These are phyloP conservation scores for Aethes cnicana DNA, from an alignment of 2,888 invertebrate species.

Conservation along the genomic window DNA sequence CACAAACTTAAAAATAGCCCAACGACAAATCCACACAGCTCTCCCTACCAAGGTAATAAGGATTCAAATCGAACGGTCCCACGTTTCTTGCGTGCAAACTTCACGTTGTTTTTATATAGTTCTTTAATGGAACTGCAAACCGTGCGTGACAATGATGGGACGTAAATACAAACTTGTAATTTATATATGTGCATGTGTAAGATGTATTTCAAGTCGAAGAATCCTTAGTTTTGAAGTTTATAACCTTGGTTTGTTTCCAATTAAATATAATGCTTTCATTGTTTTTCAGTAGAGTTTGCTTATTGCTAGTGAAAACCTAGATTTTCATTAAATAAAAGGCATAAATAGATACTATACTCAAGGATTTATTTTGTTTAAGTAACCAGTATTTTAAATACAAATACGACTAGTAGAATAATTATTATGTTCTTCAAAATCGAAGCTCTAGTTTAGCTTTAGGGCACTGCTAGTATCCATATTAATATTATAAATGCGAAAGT, in stretches of 20 bases:
- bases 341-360: no score
- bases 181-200: constrained; percentile 66
- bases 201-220: constrained; percentile 33
- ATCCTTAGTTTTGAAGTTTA: constrained; percentile 8
- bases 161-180: constrained; percentile 65
- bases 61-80: constrained; percentile 33
- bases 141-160: constrained; percentile 79
- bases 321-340: no score
- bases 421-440: no score
- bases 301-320: no score
- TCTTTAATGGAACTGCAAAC: constrained; percentile 75
- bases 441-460: no score
- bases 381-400: no score
- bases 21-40: constrained; percentile 28
- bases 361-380: no score
- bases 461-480: no score
- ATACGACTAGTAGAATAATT: no score
- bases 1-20: constrained; percentile 41
- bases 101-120: constrained; percentile 60
- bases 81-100: constrained; percentile 16
- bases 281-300: neutral
- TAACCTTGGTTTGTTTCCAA: neutral
- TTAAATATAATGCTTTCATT: neutral
- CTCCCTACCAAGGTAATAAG: constrained; percentile 33
- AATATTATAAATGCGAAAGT: no score